Evolutionary conservation across 1,140 invertebrate species (phyloP).

Genomic region (Aplysia californica): DNA sequence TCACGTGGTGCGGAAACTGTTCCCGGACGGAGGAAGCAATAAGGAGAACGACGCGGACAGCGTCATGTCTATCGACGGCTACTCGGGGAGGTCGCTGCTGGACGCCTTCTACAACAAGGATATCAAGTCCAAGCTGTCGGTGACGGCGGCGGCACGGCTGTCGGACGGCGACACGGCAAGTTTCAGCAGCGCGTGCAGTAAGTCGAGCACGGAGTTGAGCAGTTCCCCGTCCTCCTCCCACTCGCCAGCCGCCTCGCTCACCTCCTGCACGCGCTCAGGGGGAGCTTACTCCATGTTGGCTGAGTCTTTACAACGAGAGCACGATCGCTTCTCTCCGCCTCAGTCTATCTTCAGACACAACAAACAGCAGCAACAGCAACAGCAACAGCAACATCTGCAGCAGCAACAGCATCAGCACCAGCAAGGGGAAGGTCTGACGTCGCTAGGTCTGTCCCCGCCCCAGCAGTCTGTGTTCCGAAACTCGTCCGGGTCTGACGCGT

Average conservation of each 20-base stretch:
- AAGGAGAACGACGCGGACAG: too few species aligned
- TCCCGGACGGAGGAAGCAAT: too few species aligned
- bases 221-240: conserved; percentile 11
- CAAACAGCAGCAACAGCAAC: not conserved
- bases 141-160: not conserved
- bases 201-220: conserved; percentile 19
- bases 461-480: conserved; percentile 6
- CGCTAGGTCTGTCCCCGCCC: not conserved
- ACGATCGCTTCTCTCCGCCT: conserved; percentile 8
- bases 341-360: conserved; percentile 13
- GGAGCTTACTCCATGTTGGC: too few species aligned
- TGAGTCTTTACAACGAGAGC: conserved; percentile 2
- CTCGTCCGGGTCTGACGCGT: conserved; percentile 2
- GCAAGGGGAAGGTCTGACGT: not conserved
- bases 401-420: not conserved
- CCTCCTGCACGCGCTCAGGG: conserved; percentile 5
- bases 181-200: conserved; percentile 23
- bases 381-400: not conserved
- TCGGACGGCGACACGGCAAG: conserved; percentile 25
- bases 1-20: too few species aligned
- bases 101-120: conserved; percentile 28
- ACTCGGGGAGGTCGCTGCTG: conserved; percentile 5
- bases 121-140: conserved; percentile 11
- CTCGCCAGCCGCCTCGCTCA: conserved; percentile 6
- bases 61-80: too few species aligned